Conservation (phyloP, 2,113 vertebrate genomes). For the pig (Sus scrofa) region T2T-Sscrofa CM001155.3:2460001-2460500, state of each 20-base stretch:
- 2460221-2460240: background rate
- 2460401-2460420: too few relatives aligned
- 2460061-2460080: too few relatives aligned
- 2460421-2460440: too few relatives aligned
- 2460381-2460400: too few relatives aligned
- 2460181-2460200: rapidly evolving
- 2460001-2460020: background rate
- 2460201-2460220: background rate
- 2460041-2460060: background rate
- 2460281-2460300: background rate
- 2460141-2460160: background rate
- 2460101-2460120: background rate
- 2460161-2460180: background rate
- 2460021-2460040: background rate
- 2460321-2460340: background rate
- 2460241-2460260: background rate
- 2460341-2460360: too few relatives aligned
- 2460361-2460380: too few relatives aligned
- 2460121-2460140: background rate
- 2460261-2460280: background rate
- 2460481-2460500: too few relatives aligned
- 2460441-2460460: too few relatives aligned
- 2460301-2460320: background rate
- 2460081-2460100: background rate
- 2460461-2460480: too few relatives aligned